Base-by-base conservation (phyloP, 2,888 invertebrate species). In the Nipponacmea schrenckii region DNA sequence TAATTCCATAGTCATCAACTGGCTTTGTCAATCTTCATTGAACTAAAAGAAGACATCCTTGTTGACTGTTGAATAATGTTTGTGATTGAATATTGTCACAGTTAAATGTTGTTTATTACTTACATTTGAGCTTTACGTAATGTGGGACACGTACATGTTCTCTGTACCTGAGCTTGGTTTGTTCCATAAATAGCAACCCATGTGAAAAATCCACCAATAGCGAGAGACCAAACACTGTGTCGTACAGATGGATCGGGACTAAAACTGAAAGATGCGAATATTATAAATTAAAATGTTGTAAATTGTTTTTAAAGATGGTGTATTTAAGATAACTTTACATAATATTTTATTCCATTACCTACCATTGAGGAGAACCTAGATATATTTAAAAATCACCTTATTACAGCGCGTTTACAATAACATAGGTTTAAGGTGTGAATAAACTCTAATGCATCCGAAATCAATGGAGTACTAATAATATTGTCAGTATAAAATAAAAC, bases 111-210 rank as follows among this genome's bases (percentile, higher is more conserved):
- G n/a, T 67, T 0, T 63, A 26, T 12, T n/a, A 74, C 85, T 83
- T 79, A 88, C 88, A 86, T 67, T 72, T 86, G 84, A 7, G 94
- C 94, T 90, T 96, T 94, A 15, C 92, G 91, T 78, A 96, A 93
- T 48, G 92, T 92, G 84, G 95, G 93, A 2, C 96, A 94, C 0
- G 96, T 95, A 76, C 97, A 91, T 86, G 96, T 96, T 88, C 97
- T 94, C 89, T 97, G 97, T 45, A 97, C 94, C 71, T 96, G 95
- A 0, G 96, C 95, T 89, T 97, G 97, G 89, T 97, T 97, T 46
- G 96, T 94, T 85, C 95, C 96, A 89, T 96, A 97, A 91, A 97
- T 93, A 68, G 96, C 94, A 69, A 94, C 92, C 96, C 96, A 97
- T 83, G 96, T 96, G 87, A 97, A 93, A 31, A 94, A 94, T 2